Evolutionary conservation across 2,888 invertebrate genomes (phyloP), one percentile per base, ranked within the genome.

Genomic region (Masnerella sp.): DNA sequence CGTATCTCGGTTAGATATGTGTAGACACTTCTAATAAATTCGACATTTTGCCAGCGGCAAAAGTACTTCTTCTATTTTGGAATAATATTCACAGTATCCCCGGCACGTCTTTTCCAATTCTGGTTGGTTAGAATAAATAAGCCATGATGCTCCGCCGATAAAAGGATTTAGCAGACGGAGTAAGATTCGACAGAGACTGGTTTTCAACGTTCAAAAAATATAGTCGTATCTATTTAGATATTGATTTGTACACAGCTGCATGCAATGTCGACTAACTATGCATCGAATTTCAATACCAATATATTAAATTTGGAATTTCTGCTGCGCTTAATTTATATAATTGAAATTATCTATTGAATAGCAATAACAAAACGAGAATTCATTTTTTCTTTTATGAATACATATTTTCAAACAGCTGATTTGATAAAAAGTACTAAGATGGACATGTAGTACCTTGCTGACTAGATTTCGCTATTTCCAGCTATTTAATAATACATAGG

Each of bases 21-120:
- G 68, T 67, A 45, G 76, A 70, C 69, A 40, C 51, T 45, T 43
- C 61, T 75, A 78, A 82, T 82, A 82, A 82, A 82, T 83, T 81
- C 76, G 45, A 73, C 75, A 76, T 78, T 81, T 77, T 72, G 61
- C 68, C 43, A 62, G 45, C 67, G 56, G 49, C 28, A 32, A 54
- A 43, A 34, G 12, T 59, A 68, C 22, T 43, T 15, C 25, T 65
- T 65, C 58, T 69, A 58, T 73, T 69, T 62, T 38, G 30, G 34
- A 58, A 61, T 67, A 64, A 52, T 72, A 67, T 72, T 65, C 65
- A 20, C 52, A 15, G 52, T 56, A 65, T 61, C 65, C 43, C 11
- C 28, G 28, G 47, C 61, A 67, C 61, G 58, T 56, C 22, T 61
- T 32, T 47, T 45, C n/a, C 34, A 11, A 14, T 32, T 77, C 56